Evolutionary conservation across 2,888 invertebrate genomes (phyloP).

Genomic region (Linnaemya vulpina): DNA sequence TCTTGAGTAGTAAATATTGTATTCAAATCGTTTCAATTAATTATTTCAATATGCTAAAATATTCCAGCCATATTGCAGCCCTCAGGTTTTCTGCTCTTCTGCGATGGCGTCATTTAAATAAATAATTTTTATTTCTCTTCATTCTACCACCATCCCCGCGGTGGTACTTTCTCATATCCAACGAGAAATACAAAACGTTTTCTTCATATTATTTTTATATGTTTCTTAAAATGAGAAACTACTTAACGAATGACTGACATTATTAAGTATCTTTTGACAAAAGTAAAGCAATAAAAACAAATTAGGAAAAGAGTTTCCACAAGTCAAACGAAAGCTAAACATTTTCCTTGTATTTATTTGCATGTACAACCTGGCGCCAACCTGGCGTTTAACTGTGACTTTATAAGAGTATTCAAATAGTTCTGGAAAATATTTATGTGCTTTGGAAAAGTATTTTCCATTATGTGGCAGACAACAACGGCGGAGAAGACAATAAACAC

Average conservation of each 20-base stretch:
- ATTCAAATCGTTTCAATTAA: too few relatives aligned
- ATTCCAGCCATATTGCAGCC: too few relatives aligned
- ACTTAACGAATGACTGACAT: not conserved
- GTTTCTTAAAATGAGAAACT: not conserved
- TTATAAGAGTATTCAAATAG: not conserved
- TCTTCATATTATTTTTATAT: not conserved
- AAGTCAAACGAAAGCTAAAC: not conserved
- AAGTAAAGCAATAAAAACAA: not conserved
- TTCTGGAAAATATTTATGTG: not conserved
- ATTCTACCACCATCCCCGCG: too few relatives aligned
- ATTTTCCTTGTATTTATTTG: slow-evolving; percentile 2
- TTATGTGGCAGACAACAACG: not conserved
- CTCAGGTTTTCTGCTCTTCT: too few relatives aligned
- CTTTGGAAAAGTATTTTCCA: not conserved
- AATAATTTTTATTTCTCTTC: too few relatives aligned
- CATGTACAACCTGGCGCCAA: slow-evolving; percentile 33
- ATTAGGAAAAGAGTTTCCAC: not conserved
- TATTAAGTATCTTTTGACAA: slow-evolving; percentile 2
- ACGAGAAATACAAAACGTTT: not conserved
- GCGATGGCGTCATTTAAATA: too few relatives aligned
- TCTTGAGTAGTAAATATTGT: too few relatives aligned
- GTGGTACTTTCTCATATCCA: too few relatives aligned
- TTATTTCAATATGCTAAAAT: too few relatives aligned
- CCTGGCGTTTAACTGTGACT: not conserved
- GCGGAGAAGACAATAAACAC: not conserved